Conservation (phyloP, 2,113 vertebrate genomes). For the Larimichthys polyactis region DNA sequence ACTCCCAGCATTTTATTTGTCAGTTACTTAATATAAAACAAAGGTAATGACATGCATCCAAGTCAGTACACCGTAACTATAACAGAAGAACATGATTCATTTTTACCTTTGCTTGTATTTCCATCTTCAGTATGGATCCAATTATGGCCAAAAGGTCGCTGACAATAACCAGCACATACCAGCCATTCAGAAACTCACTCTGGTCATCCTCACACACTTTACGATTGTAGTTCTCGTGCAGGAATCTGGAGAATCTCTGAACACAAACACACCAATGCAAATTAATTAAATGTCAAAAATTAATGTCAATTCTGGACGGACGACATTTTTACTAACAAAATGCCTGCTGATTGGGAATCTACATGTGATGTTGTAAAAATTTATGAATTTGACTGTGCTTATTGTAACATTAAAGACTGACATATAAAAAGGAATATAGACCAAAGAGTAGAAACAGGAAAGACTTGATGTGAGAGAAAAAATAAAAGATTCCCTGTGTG, state of each 20-base stretch:
- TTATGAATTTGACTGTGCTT: neutral
- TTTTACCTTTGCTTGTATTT: slow-evolving; percentile 96
- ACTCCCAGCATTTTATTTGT: neutral
- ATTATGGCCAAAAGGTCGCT: slow-evolving; percentile 93
- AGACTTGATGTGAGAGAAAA: neutral
- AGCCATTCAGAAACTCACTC: slow-evolving; percentile 93
- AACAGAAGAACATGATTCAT: neutral
- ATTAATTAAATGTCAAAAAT: neutral
- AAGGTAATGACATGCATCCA: neutral
- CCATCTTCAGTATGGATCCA: slow-evolving; percentile 96
- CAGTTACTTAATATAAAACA: neutral
- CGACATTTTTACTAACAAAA: neutral
- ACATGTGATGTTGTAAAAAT: neutral
- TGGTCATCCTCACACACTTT: slow-evolving; percentile 87
- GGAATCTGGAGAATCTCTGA: slow-evolving; percentile 92
- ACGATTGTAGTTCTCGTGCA: slow-evolving; percentile 88
- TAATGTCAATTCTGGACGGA: neutral
- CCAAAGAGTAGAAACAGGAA: neutral
- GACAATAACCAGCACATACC: slow-evolving; percentile 94
- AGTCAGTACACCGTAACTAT: neutral
- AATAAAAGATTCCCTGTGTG: neutral
- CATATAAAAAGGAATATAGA: neutral
- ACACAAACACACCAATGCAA: slow-evolving; percentile 19
- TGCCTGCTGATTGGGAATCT: neutral
- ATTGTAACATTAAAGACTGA: neutral